phyloP scores from a whole-genome alignment of 2,113 vertebrate genomes.

The Falco punctatus region DNA sequence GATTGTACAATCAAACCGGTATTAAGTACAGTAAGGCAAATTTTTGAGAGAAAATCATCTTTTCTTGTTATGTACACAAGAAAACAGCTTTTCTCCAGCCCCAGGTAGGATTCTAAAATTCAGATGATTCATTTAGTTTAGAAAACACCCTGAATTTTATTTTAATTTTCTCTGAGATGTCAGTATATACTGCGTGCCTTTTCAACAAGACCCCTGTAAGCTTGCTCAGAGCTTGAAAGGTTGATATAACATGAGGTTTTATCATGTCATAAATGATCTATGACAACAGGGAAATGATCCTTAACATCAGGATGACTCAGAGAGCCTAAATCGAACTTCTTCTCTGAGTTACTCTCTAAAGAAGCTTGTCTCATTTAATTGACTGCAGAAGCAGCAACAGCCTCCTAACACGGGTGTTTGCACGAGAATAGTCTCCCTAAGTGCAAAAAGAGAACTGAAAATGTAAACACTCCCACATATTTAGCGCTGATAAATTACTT shows the following conservation, averaged over 20 bases:
- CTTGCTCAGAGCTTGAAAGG: neutral
- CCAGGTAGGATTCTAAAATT: neutral
- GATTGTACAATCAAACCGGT: neutral
- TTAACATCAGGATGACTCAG: neutral
- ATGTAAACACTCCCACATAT: neutral
- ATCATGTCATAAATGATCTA: neutral
- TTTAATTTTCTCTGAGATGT: neutral
- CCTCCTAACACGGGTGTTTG: neutral
- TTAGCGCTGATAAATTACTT: neutral
- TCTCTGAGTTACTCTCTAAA: neutral
- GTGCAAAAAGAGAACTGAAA: neutral
- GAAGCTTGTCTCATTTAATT: neutral
- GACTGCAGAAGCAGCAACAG: neutral
- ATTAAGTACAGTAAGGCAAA: neutral
- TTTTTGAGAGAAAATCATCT: neutral
- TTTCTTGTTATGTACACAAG: neutral
- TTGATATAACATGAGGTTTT: neutral
- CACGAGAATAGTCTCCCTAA: neutral
- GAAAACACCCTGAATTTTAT: neutral
- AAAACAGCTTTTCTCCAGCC: neutral
- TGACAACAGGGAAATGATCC: neutral
- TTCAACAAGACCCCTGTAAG: neutral
- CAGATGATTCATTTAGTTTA: neutral
- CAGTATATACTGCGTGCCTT: fast-evolving
- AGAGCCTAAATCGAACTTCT: neutral